Evolutionary conservation across 2,888 invertebrate genomes (phyloP).

Genomic region (Lithosia quadra): DNA sequence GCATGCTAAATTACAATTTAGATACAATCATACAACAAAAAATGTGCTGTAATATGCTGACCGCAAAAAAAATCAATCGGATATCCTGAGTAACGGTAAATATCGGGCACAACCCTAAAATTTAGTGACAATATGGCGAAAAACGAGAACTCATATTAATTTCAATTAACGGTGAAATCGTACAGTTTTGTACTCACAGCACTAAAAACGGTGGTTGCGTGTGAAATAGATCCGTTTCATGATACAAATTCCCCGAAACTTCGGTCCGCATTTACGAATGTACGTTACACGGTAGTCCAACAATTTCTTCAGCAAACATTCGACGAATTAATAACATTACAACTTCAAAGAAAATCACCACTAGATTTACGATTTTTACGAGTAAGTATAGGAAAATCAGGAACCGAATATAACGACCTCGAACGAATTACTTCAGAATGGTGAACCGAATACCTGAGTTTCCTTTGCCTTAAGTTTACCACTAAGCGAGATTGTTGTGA

Average conservation of each 20-base stretch:
- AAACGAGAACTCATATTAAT: slow-evolving; percentile 60
- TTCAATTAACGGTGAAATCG: slow-evolving; percentile 61
- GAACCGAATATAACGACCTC: too few relatives aligned
- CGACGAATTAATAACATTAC: slow-evolving; percentile 26
- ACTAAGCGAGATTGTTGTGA: too few relatives aligned
- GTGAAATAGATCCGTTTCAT: too few relatives aligned
- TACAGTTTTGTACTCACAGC: slow-evolving; percentile 45
- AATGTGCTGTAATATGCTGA: background rate
- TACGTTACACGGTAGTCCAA: too few relatives aligned
- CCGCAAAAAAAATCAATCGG: slow-evolving; percentile 5
- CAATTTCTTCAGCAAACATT: slow-evolving; percentile 43
- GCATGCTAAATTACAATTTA: background rate
- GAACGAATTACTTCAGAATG: too few relatives aligned
- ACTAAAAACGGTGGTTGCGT: slow-evolving; percentile 51
- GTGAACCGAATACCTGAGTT: too few relatives aligned
- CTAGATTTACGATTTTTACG: background rate
- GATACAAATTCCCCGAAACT: too few relatives aligned
- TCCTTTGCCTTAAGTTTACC: too few relatives aligned
- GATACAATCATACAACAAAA: background rate
- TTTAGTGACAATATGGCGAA: slow-evolving; percentile 38
- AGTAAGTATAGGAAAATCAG: too few relatives aligned
- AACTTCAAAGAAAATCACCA: slow-evolving; percentile 6
- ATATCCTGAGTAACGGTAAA: slow-evolving; percentile 10
- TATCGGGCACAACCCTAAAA: slow-evolving; percentile 33
- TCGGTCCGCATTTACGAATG: background rate